These are phyloP conservation scores for Drosophila paucipuncta DNA, from an alignment of 2,888 invertebrate genomes.

Conservation along the genomic window DNA sequence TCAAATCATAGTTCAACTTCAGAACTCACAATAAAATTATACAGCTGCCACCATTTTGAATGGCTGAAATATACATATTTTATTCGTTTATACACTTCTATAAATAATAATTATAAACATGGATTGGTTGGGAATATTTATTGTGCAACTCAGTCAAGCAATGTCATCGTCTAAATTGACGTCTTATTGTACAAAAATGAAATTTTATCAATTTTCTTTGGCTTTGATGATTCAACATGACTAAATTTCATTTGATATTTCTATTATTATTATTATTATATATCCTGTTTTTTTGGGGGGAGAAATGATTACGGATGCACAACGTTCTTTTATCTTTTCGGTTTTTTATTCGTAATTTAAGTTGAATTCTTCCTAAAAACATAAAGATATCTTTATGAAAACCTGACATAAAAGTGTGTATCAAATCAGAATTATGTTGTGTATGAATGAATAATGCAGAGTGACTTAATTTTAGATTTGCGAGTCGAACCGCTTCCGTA, in stretches of 20 bases:
- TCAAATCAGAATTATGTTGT: neutral
- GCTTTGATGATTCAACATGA: neutral
- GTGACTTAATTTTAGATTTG: neutral
- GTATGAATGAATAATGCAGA: neutral
- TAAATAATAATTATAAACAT: neutral
- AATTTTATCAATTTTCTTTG: neutral
- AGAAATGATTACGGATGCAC: neutral
- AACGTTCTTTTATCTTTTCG: neutral
- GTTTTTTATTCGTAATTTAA: neutral
- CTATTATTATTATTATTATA: neutral
- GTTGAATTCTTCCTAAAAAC: neutral
- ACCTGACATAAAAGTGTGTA: neutral
- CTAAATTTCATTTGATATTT: neutral
- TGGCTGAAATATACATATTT: neutral
- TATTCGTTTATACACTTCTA: neutral
- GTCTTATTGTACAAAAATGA: neutral
- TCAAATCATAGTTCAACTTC: neutral
- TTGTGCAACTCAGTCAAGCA: neutral
- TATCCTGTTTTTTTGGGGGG: neutral
- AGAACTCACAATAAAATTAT: neutral
- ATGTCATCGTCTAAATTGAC: neutral
- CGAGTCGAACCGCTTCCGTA: conserved; percentile 7
- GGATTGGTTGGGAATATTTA: neutral
- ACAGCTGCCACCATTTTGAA: neutral
- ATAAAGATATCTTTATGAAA: neutral